phyloP scores from a whole-genome alignment of 23 tunicate genomes.

The Halocynthia roretzi region DNA sequence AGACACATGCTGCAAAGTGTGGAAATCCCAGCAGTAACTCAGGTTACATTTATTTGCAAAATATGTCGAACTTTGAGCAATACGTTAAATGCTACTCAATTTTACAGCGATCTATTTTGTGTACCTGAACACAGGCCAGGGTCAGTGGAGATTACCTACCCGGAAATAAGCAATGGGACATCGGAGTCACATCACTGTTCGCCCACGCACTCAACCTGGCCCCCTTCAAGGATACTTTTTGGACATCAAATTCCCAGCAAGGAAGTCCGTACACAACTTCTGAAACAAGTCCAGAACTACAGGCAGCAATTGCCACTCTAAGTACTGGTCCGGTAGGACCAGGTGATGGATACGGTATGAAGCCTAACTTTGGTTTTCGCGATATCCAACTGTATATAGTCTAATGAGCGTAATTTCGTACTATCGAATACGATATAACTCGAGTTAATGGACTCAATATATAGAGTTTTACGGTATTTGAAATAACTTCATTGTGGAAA shows the following conservation, averaged over 20 bases:
- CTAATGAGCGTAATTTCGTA: too few species aligned
- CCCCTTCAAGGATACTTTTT: constrained; percentile 89
- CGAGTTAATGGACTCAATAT: too few species aligned
- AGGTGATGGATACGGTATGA: constrained; percentile 48
- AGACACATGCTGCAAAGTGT: constrained; percentile 93
- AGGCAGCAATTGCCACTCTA: constrained; percentile 74
- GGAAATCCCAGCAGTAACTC: constrained; percentile 76
- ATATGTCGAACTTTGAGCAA: neutral
- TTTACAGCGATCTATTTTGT: neutral
- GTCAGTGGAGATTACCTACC: constrained; percentile 89
- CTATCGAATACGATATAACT: too few species aligned
- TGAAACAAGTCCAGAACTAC: constrained; percentile 61
- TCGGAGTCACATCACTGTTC: constrained; percentile 79
- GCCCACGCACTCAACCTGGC: constrained; percentile 84
- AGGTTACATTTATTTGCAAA: constrained; percentile 23
- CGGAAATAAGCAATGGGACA: constrained; percentile 84
- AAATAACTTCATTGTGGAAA: too few species aligned
- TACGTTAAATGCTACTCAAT: neutral
- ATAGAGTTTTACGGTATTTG: too few species aligned
- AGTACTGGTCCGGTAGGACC: constrained; percentile 94
- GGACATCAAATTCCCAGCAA: constrained; percentile 59
- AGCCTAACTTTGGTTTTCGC: too few species aligned
- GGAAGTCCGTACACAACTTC: constrained; percentile 49
- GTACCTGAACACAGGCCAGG: constrained; percentile 52
- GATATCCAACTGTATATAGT: too few species aligned